phyloP scores from a whole-genome alignment of 1,140 invertebrate species.

The Wiebesia pumilae region DNA sequence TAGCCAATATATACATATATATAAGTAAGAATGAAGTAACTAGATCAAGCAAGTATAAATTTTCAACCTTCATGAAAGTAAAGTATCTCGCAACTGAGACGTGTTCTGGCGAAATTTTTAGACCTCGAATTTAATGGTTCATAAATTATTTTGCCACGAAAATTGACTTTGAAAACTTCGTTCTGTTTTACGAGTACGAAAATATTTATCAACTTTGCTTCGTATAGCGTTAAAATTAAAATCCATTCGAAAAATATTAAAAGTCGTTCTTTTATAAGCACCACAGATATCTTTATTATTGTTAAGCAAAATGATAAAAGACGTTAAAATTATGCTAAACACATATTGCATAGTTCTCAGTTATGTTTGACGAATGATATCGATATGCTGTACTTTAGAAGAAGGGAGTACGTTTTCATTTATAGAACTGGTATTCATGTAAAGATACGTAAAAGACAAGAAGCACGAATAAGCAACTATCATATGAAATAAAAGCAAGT shows the following conservation, averaged over 20 bases:
- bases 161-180: not conserved
- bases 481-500: slow-evolving; percentile 2
- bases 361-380: not conserved
- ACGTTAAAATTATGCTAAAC: not conserved
- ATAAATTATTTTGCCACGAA: not conserved
- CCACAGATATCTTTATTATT: not conserved
- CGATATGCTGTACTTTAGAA: not conserved
- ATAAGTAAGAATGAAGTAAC: not conserved
- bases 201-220: not conserved
- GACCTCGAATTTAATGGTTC: not conserved
- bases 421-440: not conserved
- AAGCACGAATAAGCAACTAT: not conserved
- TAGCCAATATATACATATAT: not conserved
- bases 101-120: not conserved
- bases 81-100: not conserved
- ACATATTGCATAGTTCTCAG: not conserved
- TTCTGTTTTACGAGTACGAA: not conserved
- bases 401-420: not conserved
- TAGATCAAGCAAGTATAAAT: not conserved
- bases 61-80: not conserved
- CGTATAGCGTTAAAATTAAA: not conserved
- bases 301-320: not conserved
- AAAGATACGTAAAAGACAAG: not conserved
- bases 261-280: not conserved
- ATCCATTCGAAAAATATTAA: not conserved